phyloP scores from a whole-genome alignment of 2,797 vertebrate genomes.

The Ceyx erithaca region DNA sequence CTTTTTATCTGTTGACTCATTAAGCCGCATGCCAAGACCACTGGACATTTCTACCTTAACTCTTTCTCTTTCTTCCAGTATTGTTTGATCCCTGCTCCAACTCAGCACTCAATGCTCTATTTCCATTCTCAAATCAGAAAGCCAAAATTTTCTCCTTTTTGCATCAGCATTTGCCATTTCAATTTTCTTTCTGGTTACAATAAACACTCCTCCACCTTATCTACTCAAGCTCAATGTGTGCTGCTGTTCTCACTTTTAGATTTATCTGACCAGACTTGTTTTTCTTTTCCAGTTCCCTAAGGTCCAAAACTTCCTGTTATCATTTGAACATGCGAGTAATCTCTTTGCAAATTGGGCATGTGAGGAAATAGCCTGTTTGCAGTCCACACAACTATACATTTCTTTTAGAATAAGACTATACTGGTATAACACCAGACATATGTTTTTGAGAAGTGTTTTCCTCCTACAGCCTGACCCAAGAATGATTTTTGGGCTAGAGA shows the following conservation, averaged over 20 bases:
- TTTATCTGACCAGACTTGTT: not conserved
- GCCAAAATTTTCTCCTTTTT: not conserved
- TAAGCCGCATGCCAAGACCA: not conserved
- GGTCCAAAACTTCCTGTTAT: not conserved
- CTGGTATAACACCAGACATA: not conserved
- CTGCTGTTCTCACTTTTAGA: not conserved
- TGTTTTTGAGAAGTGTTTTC: not conserved
- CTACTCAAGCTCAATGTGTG: not conserved
- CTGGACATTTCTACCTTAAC: not conserved
- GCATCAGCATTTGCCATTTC: not conserved
- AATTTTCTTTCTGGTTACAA: not conserved
- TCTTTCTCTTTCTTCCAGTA: not conserved
- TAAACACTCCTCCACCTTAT: not conserved
- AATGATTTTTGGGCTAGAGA: not conserved
- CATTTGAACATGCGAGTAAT: accelerated
- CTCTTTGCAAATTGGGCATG: not conserved
- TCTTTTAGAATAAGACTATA: not conserved
- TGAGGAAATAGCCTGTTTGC: not conserved
- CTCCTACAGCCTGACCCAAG: not conserved
- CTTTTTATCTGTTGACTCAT: not conserved
- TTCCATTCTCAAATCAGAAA: not conserved
- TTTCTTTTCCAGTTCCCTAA: not conserved
- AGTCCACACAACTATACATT: not conserved
- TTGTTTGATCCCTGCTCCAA: not conserved
- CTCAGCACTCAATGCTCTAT: not conserved